Percentiles rank a stretch among this genome's conserved stretches.
Evolutionary conservation across 2,888 invertebrate genomes (phyloP).

Genomic region (Creontiades dilutus): DNA sequence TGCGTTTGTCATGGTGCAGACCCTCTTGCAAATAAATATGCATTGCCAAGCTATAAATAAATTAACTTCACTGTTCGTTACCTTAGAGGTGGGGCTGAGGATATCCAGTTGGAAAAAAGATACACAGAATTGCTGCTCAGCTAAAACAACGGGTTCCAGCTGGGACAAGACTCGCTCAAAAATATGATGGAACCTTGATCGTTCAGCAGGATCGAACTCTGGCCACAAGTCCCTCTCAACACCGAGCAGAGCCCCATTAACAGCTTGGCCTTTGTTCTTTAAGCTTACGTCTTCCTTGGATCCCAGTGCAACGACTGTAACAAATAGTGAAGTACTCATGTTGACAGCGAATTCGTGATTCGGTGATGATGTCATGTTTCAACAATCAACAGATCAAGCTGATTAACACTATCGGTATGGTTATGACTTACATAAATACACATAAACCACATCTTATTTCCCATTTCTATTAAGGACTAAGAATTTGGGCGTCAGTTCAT

Average conservation of each 20-base stretch:
- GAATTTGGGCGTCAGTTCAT: no score
- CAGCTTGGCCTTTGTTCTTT: slow-evolving; percentile 76
- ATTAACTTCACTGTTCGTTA: slow-evolving; percentile 64
- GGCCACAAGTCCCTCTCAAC: slow-evolving; percentile 84
- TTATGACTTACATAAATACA: no score
- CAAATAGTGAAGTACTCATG: slow-evolving; percentile 35
- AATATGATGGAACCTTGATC: slow-evolving; percentile 83
- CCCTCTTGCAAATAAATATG: no score
- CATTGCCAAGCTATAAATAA: no score
- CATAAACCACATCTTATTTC: no score
- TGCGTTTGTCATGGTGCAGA: no score
- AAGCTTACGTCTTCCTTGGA: slow-evolving; percentile 79
- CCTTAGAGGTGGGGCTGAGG: slow-evolving; percentile 81
- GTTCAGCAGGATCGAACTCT: slow-evolving; percentile 82
- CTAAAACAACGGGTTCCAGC: slow-evolving; percentile 93
- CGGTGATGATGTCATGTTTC: no score
- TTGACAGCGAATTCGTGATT: no score
- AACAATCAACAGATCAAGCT: no score
- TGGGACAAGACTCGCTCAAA: slow-evolving; percentile 92
- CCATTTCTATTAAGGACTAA: no score
- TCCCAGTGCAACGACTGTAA: slow-evolving; percentile 76
- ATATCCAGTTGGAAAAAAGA: slow-evolving; percentile 92
- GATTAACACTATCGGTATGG: no score
- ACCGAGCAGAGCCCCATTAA: slow-evolving; percentile 78
- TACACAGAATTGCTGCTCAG: slow-evolving; percentile 96